Evolutionary conservation across 2,797 vertebrate genomes (phyloP).

Genomic region (Moxostoma hubbsi): DNA sequence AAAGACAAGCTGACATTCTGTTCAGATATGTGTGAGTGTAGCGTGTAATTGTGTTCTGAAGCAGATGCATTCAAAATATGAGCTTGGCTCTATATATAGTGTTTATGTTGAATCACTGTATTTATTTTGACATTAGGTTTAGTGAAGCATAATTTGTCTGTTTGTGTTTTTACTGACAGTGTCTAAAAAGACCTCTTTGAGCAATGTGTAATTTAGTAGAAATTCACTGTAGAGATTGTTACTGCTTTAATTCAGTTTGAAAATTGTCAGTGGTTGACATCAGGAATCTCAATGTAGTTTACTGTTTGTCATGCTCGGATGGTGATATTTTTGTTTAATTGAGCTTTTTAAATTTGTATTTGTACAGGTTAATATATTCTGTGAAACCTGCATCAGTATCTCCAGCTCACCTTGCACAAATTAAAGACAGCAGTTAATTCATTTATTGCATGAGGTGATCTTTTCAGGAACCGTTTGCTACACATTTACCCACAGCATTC

Average conservation of each 20-base stretch:
- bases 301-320: neutral
- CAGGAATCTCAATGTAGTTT: neutral
- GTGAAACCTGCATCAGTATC: neutral
- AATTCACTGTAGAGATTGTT: neutral
- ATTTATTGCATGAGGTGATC: constrained; percentile 37
- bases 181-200: neutral
- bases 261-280: neutral
- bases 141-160: constrained; percentile 8
- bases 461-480: constrained; percentile 47
- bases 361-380: neutral
- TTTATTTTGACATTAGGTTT: constrained; percentile 43
- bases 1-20: constrained; percentile 47
- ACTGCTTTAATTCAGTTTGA: neutral
- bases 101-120: constrained; percentile 10
- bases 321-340: constrained; percentile 12
- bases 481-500: constrained; percentile 35
- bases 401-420: constrained; percentile 7
- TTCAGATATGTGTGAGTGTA: constrained; percentile 40
- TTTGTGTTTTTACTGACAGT: constrained; percentile 16
- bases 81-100: constrained; percentile 29
- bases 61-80: constrained; percentile 39
- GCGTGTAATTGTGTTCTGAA: constrained; percentile 56
- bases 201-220: too few relatives aligned
- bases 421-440: constrained; percentile 21
- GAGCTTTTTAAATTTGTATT: neutral